A percentile compares a stretch with the other conserved stretches of the same genome.
phyloP scores from a whole-genome alignment of 1,140 invertebrate genomes.

The Mizuhopecten yessoensis region DNA sequence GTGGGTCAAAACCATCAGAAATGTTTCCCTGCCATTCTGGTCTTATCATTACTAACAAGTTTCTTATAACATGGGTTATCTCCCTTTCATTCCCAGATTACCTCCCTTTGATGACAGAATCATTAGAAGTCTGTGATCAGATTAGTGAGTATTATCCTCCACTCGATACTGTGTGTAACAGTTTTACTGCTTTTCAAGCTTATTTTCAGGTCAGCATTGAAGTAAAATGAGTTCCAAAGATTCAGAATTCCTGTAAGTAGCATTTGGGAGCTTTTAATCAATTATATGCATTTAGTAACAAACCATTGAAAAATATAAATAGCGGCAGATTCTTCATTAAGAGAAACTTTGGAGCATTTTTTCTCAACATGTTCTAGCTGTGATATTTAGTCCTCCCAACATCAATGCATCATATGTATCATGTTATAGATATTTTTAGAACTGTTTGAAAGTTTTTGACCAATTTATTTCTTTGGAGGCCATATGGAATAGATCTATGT shows the following conservation, averaged over 20 bases:
- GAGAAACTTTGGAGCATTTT: not conserved
- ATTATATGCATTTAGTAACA: too few relatives aligned
- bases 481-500: constrained; percentile 33
- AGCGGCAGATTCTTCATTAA: too few relatives aligned
- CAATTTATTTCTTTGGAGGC: constrained; percentile 38
- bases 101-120: not conserved
- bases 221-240: too few relatives aligned
- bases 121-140: too few relatives aligned
- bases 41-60: not conserved
- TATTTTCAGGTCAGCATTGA: too few relatives aligned
- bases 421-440: not conserved
- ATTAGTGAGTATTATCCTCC: too few relatives aligned
- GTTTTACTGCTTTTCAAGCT: too few relatives aligned
- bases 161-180: too few relatives aligned
- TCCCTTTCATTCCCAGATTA: not conserved
- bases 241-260: too few relatives aligned
- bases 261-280: too few relatives aligned
- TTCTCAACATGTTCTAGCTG: not conserved
- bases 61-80: not conserved
- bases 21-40: not conserved
- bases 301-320: too few relatives aligned
- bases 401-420: not conserved
- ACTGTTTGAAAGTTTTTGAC: constrained; percentile 34
- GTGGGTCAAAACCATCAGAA: not conserved
- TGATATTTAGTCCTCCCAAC: not conserved